Base-by-base conservation (phyloP, 2,113 vertebrate species). In the Noctilio leporinus region DNA sequence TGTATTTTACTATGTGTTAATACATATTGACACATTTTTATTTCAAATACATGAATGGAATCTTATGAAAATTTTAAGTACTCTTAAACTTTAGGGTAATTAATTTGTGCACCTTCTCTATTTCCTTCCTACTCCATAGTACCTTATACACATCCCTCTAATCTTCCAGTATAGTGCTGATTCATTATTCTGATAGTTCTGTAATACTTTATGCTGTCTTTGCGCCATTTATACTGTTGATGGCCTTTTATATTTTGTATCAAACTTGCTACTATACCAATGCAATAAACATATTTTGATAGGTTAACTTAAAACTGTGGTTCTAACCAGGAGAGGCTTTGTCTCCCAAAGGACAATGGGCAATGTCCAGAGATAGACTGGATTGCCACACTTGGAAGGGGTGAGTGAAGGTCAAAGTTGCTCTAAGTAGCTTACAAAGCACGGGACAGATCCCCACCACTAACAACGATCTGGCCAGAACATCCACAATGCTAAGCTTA, bases 231-330 rank as follows among this genome's bases (percentile, higher is more conserved):
- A 82, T 53, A 20, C 22, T 73, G 83, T 81, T 73, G 43, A 11
- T 35, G 15, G 7, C 45, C 7, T 82, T 88, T 81, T 16, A 28
- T 43, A 35, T 17, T 73, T 24, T 72, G 43, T 12, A 30, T 7
- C 30, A 65, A 73, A 72, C 17, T n/a, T 73, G 12, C 17, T 45
- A 45, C 12, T 64, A 64, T 62, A 53, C 24, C 30, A 81, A 35
- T 10, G 10, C 35, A 72, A 64, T 20, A 93, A 62, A 93, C 51
- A 81, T 53, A 40, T 10, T 87, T 81, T 88, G 20, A 81, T 15
- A 43, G n/a, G 15, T 24, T 88, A 72, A 24, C 3, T 64, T 53
- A 72, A 87, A 87, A 53, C 65, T 53, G 15, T 43, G 7, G 5
- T 88, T 86, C 65, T 51, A 73, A 55, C 8, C 2, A 65, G 16